Conservation (phyloP, 2,797 vertebrate species). For the Zalophus californianus region DNA sequence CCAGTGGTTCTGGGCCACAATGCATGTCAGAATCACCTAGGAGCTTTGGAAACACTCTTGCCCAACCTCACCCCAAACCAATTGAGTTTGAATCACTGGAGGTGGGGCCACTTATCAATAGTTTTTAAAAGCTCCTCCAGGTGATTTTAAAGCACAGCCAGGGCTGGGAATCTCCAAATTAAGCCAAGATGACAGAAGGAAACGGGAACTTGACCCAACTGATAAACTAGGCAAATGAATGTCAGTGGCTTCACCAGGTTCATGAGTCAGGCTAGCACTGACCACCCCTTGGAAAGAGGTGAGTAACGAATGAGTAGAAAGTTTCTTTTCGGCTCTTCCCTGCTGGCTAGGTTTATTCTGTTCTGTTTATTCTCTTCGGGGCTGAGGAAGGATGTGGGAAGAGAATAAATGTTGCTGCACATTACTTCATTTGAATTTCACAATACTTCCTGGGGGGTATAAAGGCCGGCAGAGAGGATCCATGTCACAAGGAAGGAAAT, state of each 20-base stretch:
- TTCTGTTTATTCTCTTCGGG: not conserved
- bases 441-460: not conserved
- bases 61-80: not conserved
- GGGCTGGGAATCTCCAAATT: no score
- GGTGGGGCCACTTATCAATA: not conserved
- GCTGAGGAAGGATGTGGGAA: not conserved
- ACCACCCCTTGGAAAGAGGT: not conserved
- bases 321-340: not conserved
- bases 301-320: not conserved
- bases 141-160: not conserved
- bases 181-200: not conserved
- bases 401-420: not conserved
- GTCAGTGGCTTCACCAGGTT: not conserved
- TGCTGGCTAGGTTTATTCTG: not conserved
- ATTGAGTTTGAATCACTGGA: not conserved
- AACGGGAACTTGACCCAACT: rapidly evolving
- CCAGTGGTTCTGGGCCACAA: not conserved
- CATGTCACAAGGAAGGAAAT: not conserved
- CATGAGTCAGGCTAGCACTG: no score
- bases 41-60: not conserved
- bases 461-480: not conserved
- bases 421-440: not conserved
- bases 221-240: not conserved
- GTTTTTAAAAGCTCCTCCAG: not conserved
- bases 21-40: not conserved